phyloP scores from a whole-genome alignment of 2,888 invertebrate genomes.

The Polyommatus iphigenia region DNA sequence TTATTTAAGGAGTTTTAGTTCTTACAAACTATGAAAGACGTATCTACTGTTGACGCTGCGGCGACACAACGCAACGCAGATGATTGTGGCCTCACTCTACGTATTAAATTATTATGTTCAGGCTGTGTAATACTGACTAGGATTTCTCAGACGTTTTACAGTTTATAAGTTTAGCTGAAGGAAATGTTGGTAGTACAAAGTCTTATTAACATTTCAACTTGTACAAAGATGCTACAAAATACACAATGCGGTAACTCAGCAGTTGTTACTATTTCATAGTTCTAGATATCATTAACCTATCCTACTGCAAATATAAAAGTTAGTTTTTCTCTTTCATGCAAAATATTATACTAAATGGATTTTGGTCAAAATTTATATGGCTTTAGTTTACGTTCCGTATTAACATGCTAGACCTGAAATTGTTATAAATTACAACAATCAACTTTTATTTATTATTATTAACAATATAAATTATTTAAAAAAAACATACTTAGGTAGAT shows the following conservation, averaged over 20 bases:
- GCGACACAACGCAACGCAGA: neutral
- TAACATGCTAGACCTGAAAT: too few relatives aligned
- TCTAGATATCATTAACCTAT: neutral
- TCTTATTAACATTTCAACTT: constrained; percentile 6
- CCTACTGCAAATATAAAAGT: neutral
- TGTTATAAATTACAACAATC: too few relatives aligned
- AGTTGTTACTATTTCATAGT: neutral
- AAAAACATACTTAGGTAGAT: too few relatives aligned
- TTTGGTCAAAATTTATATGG: too few relatives aligned
- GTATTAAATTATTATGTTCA: constrained; percentile 3
- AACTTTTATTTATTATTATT: too few relatives aligned
- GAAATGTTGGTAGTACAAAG: constrained; percentile 1
- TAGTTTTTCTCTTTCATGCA: neutral
- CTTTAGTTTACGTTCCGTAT: too few relatives aligned
- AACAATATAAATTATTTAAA: too few relatives aligned
- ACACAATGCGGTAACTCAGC: neutral
- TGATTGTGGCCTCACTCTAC: neutral
- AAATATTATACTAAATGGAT: too few relatives aligned
- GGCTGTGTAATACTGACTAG: neutral
- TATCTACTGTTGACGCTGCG: too few relatives aligned
- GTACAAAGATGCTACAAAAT: neutral
- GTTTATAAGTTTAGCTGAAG: constrained; percentile 3
- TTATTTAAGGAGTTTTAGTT: too few relatives aligned
- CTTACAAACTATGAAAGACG: too few relatives aligned
- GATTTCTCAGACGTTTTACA: constrained; percentile 5